Conservation (phyloP, 2,888 invertebrate species). For the Macaria notata region DNA sequence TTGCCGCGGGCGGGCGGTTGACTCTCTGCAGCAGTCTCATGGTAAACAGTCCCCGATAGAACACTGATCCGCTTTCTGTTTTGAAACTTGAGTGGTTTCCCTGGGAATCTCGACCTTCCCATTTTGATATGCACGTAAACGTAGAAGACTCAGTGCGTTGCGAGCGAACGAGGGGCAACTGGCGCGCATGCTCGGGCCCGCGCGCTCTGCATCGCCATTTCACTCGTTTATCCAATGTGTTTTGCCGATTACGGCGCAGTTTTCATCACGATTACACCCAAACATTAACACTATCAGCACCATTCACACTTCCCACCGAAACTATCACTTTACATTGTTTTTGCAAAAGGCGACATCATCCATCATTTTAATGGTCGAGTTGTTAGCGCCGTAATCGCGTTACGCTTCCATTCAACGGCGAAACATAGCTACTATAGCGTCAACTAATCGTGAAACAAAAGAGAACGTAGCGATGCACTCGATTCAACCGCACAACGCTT, state of each 20-base stretch:
- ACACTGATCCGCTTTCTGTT: conserved; percentile 93
- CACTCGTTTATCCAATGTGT: conserved; percentile 80
- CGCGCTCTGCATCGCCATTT: conserved; percentile 81
- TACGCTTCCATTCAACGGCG: conserved; percentile 75
- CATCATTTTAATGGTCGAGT: conserved; percentile 79
- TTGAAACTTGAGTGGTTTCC: conserved; percentile 93
- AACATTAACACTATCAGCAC: conserved; percentile 69
- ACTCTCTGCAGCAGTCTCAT: conserved; percentile 73
- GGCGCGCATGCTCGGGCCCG: conserved; percentile 81
- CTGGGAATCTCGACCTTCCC: conserved; percentile 93
- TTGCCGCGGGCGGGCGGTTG: conserved; percentile 72
- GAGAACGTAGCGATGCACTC: conserved; percentile 72
- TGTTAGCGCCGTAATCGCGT: conserved; percentile 66
- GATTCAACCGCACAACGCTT: conserved; percentile 61
- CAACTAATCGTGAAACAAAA: conserved; percentile 75
- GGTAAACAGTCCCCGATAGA: conserved; percentile 84
- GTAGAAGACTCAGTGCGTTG: conserved; percentile 81
- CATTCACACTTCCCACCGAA: conserved; percentile 74
- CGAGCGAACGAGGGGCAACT: conserved; percentile 74
- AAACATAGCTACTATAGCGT: conserved; percentile 48
- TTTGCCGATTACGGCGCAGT: conserved; percentile 79
- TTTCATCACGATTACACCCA: conserved; percentile 66
- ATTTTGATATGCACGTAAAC: conserved; percentile 84
- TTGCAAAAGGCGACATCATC: conserved; percentile 76
- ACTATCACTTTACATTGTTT: conserved; percentile 71